Percentiles rank a stretch among this genome's conserved stretches.
Conservation (phyloP, 2,888 invertebrate species). For the Chesias legatella region DNA sequence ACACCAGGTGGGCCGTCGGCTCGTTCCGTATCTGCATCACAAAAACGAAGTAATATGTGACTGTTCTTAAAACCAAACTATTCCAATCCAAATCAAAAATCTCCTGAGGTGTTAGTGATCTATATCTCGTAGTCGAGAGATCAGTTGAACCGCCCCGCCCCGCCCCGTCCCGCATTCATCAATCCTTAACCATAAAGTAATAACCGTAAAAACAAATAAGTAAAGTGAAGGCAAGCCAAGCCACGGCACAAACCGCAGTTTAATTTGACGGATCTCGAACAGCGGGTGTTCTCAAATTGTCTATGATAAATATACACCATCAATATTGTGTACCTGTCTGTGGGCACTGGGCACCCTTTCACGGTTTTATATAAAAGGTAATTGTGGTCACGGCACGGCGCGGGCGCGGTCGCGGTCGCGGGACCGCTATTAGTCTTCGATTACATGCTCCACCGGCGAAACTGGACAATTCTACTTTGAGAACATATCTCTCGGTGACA, state of each 20-base stretch:
- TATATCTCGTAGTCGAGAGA: slow-evolving; percentile 20
- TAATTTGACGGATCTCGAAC: slow-evolving; percentile 65
- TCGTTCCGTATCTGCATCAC: too few species aligned
- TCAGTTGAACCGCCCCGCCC: too few species aligned
- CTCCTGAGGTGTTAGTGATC: too few species aligned
- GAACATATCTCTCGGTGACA: too few species aligned
- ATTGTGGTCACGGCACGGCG: slow-evolving; percentile 62
- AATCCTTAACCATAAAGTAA: slow-evolving; percentile 7
- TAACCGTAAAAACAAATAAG: slow-evolving; percentile 30
- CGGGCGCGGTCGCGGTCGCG: too few species aligned
- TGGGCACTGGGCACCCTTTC: slow-evolving; percentile 59
- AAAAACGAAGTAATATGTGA: too few species aligned
- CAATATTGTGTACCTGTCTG: slow-evolving; percentile 47
- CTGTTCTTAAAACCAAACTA: too few species aligned
- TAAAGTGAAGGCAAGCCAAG: slow-evolving; percentile 26
- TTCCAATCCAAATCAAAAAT: too few species aligned
- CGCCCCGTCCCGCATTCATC: slow-evolving; percentile 28
- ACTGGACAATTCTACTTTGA: too few species aligned
- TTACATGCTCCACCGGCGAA: slow-evolving; percentile 26
- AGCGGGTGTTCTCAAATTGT: slow-evolving; percentile 75
- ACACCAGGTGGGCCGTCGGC: too few species aligned
- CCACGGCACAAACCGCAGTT: slow-evolving; percentile 27
- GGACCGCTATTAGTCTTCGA: slow-evolving; percentile 34
- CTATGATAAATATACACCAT: slow-evolving; percentile 73
- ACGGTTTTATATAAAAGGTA: slow-evolving; percentile 50